Conservation (phyloP, 2,113 vertebrate species). For the Barnardius zonarius region DNA sequence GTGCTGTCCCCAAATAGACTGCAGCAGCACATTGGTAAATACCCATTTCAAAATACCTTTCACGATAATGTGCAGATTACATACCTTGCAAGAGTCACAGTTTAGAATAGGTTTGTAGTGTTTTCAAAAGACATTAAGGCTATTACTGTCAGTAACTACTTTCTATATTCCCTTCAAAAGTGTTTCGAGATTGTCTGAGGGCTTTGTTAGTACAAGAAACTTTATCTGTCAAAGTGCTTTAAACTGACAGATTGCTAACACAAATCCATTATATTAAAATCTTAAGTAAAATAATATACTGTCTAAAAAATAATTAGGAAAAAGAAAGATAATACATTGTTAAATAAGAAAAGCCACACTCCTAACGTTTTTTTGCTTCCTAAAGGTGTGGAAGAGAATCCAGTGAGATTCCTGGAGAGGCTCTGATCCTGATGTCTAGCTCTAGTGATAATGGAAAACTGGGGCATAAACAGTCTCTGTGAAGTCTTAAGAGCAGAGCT, state of each 20-base stretch:
- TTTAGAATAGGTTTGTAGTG: slow-evolving; percentile 11
- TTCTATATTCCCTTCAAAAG: slow-evolving; percentile 39
- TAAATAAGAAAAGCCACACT: neutral
- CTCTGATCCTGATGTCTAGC: neutral
- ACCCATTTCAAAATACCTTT: slow-evolving; percentile 30
- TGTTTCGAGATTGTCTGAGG: slow-evolving; percentile 45
- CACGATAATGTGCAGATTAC: slow-evolving; percentile 33
- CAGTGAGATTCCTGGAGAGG: neutral
- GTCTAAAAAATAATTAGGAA: slow-evolving; percentile 25
- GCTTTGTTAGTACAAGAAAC: slow-evolving; percentile 51
- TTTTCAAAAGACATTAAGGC: slow-evolving; percentile 39
- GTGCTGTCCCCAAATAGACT: neutral
- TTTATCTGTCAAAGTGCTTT: slow-evolving; percentile 52
- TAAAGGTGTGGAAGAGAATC: neutral
- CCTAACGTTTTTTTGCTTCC: neutral
- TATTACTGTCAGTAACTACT: slow-evolving; percentile 29
- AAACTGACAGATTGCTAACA: slow-evolving; percentile 47
- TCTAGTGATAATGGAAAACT: neutral
- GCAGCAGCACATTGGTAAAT: slow-evolving; percentile 10
- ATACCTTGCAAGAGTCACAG: neutral
- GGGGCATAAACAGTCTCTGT: neutral
- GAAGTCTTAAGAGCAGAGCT: neutral
- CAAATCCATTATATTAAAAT: slow-evolving; percentile 26
- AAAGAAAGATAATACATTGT: neutral
- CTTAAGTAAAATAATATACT: slow-evolving; percentile 7